These are phyloP conservation scores for Apodemus agrarius DNA, from an alignment of 2,797 vertebrate species.

Conservation along the genomic window DNA sequence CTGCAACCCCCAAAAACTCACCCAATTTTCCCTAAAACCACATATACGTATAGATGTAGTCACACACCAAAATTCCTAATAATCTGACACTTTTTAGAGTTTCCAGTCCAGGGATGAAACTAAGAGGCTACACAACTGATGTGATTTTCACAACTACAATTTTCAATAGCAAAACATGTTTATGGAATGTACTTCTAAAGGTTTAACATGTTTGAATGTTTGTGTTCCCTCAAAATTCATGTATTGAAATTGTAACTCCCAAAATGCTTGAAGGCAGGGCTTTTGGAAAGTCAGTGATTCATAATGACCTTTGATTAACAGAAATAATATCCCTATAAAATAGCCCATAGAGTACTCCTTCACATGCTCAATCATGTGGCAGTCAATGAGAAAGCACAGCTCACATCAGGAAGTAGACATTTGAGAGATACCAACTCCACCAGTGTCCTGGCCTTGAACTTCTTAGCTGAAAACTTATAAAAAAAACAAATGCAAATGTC, in stretches of 20 bases:
- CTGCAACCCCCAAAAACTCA: not conserved
- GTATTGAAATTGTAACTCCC: not conserved
- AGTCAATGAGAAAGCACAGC: not conserved
- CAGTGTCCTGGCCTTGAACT: not conserved
- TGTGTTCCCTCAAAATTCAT: not conserved
- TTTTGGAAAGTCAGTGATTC: not conserved
- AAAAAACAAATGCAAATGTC: not conserved
- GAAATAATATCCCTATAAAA: not conserved
- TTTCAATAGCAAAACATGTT: not conserved
- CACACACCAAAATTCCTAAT: constrained; percentile 7
- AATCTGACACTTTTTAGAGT: not conserved
- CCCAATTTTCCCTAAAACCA: not conserved
- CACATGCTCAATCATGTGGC: not conserved
- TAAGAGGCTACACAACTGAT: not conserved
- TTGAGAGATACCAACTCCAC: not conserved
- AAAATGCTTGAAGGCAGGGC: not conserved
- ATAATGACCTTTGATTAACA: not conserved
- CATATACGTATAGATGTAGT: not conserved
- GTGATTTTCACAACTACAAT: not conserved
- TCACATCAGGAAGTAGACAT: not conserved
- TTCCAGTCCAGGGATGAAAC: not conserved
- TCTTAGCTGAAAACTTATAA: not conserved
- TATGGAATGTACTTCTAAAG: not conserved
- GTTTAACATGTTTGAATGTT: not conserved
- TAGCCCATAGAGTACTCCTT: not conserved